Percentiles rank a stretch among this genome's conserved stretches.
Conservation (phyloP, 1,140 invertebrate genomes). For the Pseudomyrmex pallidus region DNA sequence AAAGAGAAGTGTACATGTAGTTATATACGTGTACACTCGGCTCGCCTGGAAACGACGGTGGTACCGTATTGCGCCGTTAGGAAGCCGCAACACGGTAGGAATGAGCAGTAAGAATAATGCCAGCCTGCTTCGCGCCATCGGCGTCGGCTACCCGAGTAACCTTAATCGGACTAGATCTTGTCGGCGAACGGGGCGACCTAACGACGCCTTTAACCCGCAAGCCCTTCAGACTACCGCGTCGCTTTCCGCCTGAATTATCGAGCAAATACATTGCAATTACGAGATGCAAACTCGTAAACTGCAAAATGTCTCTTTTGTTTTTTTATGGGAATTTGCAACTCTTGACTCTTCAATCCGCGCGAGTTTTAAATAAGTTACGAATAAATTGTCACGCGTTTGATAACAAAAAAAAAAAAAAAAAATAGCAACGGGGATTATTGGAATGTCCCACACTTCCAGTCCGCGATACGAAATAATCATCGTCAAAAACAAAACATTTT, state of each 20-base stretch:
- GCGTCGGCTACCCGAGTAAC: constrained; percentile 56
- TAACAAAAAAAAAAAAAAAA: too few relatives aligned
- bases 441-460: too few relatives aligned
- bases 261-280: not conserved
- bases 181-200: not conserved
- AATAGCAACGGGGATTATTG: too few relatives aligned
- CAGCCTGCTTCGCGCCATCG: constrained; percentile 55
- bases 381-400: too few relatives aligned
- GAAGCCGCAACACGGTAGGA: constrained; percentile 55
- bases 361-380: too few relatives aligned
- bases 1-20: constrained; percentile 43
- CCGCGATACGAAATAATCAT: not conserved
- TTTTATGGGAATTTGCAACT: too few relatives aligned
- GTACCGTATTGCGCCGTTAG: constrained; percentile 58
- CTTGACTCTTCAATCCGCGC: too few relatives aligned
- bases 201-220: not conserved
- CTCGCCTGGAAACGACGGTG: constrained; percentile 37
- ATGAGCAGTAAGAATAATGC: constrained; percentile 59
- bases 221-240: not conserved
- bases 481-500: not conserved
- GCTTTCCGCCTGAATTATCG: not conserved
- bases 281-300: not conserved
- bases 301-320: not conserved
- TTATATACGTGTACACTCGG: not conserved
- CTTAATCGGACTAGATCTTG: constrained; percentile 57